These are phyloP conservation scores for Agrenia bidenticulata DNA, from an alignment of 2,888 invertebrate species.

Conservation along the genomic window DNA sequence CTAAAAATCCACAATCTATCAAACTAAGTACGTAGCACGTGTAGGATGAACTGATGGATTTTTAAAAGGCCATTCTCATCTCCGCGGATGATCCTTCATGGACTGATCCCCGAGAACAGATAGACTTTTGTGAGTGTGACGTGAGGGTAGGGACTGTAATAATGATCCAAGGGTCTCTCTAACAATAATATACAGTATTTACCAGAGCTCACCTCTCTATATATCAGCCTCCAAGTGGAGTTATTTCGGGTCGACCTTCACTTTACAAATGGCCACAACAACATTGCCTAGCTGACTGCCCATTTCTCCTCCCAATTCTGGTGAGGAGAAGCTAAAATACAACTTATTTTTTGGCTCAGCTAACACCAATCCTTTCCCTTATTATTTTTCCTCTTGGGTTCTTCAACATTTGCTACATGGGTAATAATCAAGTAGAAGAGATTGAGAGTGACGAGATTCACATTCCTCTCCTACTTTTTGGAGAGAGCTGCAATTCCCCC, in stretches of 20 bases:
- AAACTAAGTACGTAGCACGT: constrained; percentile 6
- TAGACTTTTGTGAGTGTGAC: neutral
- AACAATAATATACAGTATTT: constrained; percentile 2
- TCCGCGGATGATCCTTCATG: constrained; percentile 13
- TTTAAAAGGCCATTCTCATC: constrained; percentile 12
- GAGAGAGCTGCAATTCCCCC: constrained; percentile 23
- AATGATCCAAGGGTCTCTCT: constrained; percentile 9
- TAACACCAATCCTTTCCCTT: constrained; percentile 16
- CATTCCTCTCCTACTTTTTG: constrained; percentile 7
- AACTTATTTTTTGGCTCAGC: constrained; percentile 10
- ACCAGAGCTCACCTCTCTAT: neutral
- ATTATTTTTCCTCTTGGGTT: constrained; percentile 20
- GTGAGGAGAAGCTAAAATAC: constrained; percentile 4
- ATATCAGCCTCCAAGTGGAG: constrained; percentile 17
- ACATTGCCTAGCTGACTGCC: constrained; percentile 20
- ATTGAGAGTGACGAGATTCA: constrained; percentile 17
- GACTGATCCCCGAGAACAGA: constrained; percentile 8
- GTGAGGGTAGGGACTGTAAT: constrained; percentile 5
- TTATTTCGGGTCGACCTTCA: constrained; percentile 47
- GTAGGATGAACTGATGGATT: constrained; percentile 14
- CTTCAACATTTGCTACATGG: constrained; percentile 10
- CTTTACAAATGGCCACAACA: constrained; percentile 42
- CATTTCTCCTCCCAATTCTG: constrained; percentile 13
- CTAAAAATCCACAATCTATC: constrained; percentile 11
- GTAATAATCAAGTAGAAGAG: constrained; percentile 11